Evolutionary conservation across 1,140 invertebrate genomes (phyloP).

Genomic region (Sinonovacula constricta): DNA sequence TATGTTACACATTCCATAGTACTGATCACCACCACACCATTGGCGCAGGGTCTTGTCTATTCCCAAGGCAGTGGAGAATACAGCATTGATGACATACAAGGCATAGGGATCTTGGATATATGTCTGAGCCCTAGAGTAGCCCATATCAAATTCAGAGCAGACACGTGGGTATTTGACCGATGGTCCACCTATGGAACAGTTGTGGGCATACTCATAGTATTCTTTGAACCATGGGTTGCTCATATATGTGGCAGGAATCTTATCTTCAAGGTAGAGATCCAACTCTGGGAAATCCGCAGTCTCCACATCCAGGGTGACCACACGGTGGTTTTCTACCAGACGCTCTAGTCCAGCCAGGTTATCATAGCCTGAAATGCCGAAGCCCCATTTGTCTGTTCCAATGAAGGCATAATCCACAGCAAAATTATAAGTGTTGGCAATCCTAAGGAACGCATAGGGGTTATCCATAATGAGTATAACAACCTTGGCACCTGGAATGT

Average conservation of each 20-base stretch:
- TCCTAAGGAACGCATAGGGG: constrained; percentile 83
- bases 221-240: constrained; percentile 80
- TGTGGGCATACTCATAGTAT: constrained; percentile 77
- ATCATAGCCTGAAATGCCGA: constrained; percentile 68
- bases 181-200: constrained; percentile 66
- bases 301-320: constrained; percentile 78
- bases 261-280: constrained; percentile 74
- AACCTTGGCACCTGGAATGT: constrained; percentile 82
- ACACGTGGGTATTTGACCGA: constrained; percentile 11
- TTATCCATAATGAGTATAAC: constrained; percentile 87
- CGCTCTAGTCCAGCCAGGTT: constrained; percentile 84
- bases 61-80: constrained; percentile 71
- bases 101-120: constrained; percentile 75
- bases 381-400: constrained; percentile 88
- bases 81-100: constrained; percentile 75
- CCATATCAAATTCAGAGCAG: constrained; percentile 46
- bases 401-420: constrained; percentile 83
- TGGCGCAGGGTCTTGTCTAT: constrained; percentile 63
- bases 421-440: constrained; percentile 77
- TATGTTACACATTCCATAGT: constrained; percentile 60
- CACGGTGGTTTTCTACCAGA: constrained; percentile 61
- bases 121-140: constrained; percentile 59
- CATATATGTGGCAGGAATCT: constrained; percentile 73
- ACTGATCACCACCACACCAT: constrained; percentile 54
- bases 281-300: constrained; percentile 78